Conservation (phyloP, 2,888 invertebrate genomes). For the Sphaeridia pumilis region DNA sequence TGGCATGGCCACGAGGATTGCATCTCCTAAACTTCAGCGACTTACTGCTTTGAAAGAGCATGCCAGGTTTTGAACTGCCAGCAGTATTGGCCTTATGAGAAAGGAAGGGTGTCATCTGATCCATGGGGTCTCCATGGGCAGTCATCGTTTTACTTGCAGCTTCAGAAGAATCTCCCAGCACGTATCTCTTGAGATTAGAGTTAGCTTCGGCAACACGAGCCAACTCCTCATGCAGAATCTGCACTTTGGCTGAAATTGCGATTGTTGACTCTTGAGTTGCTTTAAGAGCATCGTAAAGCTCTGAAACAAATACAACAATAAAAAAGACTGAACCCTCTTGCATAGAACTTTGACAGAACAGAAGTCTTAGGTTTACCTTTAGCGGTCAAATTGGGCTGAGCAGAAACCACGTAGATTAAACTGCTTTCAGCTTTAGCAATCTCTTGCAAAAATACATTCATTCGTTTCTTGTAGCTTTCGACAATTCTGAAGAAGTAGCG, state of each 20-base stretch:
- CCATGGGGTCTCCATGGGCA: too few species aligned
- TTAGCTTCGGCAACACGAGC: slow-evolving; percentile 5
- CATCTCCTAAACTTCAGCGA: too few species aligned
- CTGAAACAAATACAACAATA: slow-evolving; percentile 3
- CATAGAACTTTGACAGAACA: not conserved
- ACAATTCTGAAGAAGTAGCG: slow-evolving; percentile 9
- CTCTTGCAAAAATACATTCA: slow-evolving; percentile 10
- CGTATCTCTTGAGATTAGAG: slow-evolving; percentile 15
- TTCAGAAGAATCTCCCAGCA: slow-evolving; percentile 12
- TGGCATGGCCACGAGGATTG: too few species aligned
- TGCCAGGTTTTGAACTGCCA: too few species aligned
- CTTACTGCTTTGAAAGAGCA: too few species aligned
- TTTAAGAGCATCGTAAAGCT: slow-evolving; percentile 15
- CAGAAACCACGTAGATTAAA: slow-evolving; percentile 8
- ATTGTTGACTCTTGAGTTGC: slow-evolving; percentile 14
- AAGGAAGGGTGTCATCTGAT: too few species aligned
- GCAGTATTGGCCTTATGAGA: too few species aligned
- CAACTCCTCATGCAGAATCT: slow-evolving; percentile 16
- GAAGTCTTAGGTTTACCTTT: slow-evolving; percentile 5
- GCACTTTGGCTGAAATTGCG: slow-evolving; percentile 16
- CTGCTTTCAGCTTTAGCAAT: slow-evolving; percentile 14
- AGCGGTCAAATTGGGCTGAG: slow-evolving; percentile 8
- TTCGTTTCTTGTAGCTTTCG: slow-evolving; percentile 4
- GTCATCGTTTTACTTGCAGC: too few species aligned
- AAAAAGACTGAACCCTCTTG: not conserved